These are phyloP conservation scores for Arbacia lixula DNA, from an alignment of 53 echinoderm and acorn worm genomes.

Conservation along the genomic window DNA sequence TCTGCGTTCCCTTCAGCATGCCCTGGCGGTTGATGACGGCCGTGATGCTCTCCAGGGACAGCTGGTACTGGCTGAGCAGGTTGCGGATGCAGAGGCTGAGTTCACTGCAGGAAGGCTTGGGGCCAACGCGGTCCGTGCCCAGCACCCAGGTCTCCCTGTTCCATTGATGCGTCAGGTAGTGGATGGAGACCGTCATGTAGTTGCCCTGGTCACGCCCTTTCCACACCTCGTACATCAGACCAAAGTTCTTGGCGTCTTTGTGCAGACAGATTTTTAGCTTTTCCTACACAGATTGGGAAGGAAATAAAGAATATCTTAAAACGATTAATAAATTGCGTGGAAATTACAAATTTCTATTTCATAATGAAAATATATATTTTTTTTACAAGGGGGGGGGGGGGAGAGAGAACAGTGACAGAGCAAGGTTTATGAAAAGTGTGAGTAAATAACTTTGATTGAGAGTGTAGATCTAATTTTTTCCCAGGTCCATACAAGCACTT, in stretches of 20 bases:
- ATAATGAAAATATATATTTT: too few species aligned
- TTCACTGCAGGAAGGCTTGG: slow-evolving; percentile 37
- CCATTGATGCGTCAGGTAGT: slow-evolving; percentile 49
- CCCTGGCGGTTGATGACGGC: slow-evolving; percentile 48
- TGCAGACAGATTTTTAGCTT: slow-evolving; percentile 37
- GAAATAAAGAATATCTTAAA: too few species aligned
- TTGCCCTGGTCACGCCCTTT: slow-evolving; percentile 23
- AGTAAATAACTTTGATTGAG: too few species aligned
- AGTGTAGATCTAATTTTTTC: too few species aligned
- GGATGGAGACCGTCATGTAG: slow-evolving; percentile 40
- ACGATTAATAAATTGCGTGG: too few species aligned
- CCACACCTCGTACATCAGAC: slow-evolving; percentile 51
- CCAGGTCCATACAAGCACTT: too few species aligned
- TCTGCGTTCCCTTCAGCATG: slow-evolving; percentile 37
- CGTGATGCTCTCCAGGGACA: slow-evolving; percentile 47
- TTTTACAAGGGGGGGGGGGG: too few species aligned
- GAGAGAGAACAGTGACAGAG: too few species aligned
- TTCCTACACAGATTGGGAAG: neutral
- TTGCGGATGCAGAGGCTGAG: slow-evolving; percentile 45
- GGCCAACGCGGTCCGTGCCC: slow-evolving; percentile 28
- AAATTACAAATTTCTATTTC: too few species aligned
- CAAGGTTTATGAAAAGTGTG: too few species aligned
- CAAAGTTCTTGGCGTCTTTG: slow-evolving; percentile 55
- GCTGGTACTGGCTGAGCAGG: slow-evolving; percentile 48
- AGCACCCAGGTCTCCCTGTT: slow-evolving; percentile 52